Conservation (phyloP, 1,140 invertebrate species). For the Potamilus streckersoni region DNA sequence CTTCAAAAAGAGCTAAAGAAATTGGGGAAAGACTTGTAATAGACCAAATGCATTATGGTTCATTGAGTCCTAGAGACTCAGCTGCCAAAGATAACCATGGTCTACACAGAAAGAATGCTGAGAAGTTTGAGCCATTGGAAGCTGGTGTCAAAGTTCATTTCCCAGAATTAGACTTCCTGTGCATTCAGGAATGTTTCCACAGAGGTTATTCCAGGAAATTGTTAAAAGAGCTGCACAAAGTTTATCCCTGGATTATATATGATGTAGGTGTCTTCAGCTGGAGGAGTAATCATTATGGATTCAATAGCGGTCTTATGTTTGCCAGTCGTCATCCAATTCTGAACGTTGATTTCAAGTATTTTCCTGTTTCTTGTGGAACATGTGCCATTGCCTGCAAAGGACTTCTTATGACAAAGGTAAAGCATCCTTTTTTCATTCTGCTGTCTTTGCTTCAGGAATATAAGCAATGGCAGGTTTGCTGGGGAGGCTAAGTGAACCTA, state of each 20-base stretch:
- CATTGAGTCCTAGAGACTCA: neutral
- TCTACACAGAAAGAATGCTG: neutral
- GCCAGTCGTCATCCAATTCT: slow-evolving; percentile 63
- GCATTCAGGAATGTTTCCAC: slow-evolving; percentile 55
- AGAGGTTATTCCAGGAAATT: slow-evolving; percentile 42
- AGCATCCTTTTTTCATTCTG: too few species aligned
- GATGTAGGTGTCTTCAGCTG: slow-evolving; percentile 46
- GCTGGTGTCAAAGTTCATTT: slow-evolving; percentile 46
- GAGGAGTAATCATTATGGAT: slow-evolving; percentile 40
- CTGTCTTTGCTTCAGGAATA: too few species aligned
- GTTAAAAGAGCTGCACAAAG: slow-evolving; percentile 51
- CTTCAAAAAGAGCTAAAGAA: slow-evolving; percentile 33
- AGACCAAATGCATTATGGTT: slow-evolving; percentile 37
- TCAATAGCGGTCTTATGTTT: slow-evolving; percentile 66
- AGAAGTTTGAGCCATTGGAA: slow-evolving; percentile 2
- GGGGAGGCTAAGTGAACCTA: too few species aligned
- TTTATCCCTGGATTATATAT: slow-evolving; percentile 57
- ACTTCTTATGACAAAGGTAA: slow-evolving; percentile 65
- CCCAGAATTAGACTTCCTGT: slow-evolving; percentile 50
- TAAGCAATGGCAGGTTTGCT: too few species aligned
- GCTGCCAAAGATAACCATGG: neutral
- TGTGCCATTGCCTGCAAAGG: slow-evolving; percentile 58
- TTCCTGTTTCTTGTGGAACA: slow-evolving; percentile 42
- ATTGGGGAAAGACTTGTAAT: slow-evolving; percentile 50
- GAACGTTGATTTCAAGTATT: slow-evolving; percentile 60